Percentiles rank a stretch among this genome's conserved stretches.
Evolutionary conservation across 2,888 invertebrate genomes (phyloP).

Genomic region (Lepidochitona cinerea): DNA sequence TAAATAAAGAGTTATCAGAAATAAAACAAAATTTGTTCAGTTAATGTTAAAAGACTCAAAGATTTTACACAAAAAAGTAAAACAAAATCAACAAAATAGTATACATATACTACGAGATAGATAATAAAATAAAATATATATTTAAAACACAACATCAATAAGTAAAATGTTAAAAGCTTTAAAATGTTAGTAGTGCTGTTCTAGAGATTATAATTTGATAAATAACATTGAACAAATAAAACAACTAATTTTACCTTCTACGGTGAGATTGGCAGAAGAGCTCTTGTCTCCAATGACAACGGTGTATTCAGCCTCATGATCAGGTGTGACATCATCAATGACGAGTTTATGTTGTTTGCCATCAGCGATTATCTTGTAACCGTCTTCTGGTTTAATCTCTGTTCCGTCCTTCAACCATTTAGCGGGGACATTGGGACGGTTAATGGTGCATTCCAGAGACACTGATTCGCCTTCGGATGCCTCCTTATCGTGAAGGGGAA

Average conservation of each 20-base stretch:
- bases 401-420: constrained; percentile 85
- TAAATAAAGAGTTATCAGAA: no score
- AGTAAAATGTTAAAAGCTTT: no score
- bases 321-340: constrained; percentile 31
- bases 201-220: no score
- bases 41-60: no score
- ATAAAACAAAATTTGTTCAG: no score
- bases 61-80: no score
- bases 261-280: constrained; percentile 32
- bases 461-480: constrained; percentile 33
- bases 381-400: constrained; percentile 86
- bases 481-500: constrained; percentile 25
- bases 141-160: no score
- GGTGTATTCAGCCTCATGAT: constrained; percentile 35
- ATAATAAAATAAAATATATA: no score
- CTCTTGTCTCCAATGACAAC: constrained; percentile 37
- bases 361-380: constrained; percentile 85
- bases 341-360: constrained; percentile 61
- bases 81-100: no score
- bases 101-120: no score
- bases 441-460: constrained; percentile 79
- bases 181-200: no score
- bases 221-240: no score
- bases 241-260: constrained; percentile 36
- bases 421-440: constrained; percentile 92